phyloP scores from a whole-genome alignment of 2,113 vertebrate genomes.

The Phalacrocorax carbo region DNA sequence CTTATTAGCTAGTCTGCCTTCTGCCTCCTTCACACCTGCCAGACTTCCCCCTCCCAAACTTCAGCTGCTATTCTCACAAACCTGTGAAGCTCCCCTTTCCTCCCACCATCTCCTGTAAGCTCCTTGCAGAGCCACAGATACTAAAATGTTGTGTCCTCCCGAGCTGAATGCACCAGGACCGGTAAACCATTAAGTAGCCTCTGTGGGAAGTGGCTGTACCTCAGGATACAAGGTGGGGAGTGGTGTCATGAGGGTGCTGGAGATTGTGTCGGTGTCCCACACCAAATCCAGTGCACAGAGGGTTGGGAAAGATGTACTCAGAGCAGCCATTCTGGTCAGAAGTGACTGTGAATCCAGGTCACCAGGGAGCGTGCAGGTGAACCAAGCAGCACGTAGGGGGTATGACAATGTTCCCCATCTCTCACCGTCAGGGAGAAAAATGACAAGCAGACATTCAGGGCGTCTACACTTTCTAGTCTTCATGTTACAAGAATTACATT shows the following conservation, averaged over 20 bases:
- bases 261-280: background rate
- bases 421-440: background rate
- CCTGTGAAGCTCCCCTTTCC: background rate
- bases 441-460: background rate
- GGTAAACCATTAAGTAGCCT: background rate
- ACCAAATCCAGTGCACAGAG: background rate
- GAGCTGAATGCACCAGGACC: background rate
- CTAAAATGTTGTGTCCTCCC: background rate
- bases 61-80: background rate
- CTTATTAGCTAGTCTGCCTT: background rate
- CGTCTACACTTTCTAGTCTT: background rate
- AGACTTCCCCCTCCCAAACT: background rate
- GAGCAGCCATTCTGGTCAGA: background rate
- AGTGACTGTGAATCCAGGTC: background rate
- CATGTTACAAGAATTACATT: background rate
- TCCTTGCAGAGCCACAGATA: background rate
- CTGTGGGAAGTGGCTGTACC: background rate
- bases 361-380: background rate
- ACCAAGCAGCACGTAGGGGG: background rate
- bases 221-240: background rate
- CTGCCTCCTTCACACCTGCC: background rate
- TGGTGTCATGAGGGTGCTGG: background rate
- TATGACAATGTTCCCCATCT: background rate
- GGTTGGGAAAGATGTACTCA: background rate
- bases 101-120: background rate